Percentiles rank a stretch among this genome's conserved stretches.
phyloP scores from a whole-genome alignment of 1,140 invertebrate genomes.

The Andrena cerasifolii region DNA sequence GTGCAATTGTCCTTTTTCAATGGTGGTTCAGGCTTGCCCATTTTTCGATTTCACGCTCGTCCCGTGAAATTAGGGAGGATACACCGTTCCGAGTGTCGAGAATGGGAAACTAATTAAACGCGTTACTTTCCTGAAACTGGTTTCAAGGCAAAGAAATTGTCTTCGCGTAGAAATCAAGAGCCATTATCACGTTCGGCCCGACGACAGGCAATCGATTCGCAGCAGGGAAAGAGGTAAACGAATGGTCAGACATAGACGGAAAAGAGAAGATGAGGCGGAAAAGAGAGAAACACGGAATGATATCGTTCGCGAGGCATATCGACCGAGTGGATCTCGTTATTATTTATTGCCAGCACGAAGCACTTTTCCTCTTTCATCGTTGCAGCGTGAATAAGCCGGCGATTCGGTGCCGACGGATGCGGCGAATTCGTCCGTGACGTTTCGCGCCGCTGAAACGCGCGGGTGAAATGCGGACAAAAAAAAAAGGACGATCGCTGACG shows the following conservation, averaged over 20 bases:
- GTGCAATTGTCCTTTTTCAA: too few species aligned
- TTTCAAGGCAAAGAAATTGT: neutral
- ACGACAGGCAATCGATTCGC: conserved; percentile 1
- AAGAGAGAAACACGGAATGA: conserved; percentile 18
- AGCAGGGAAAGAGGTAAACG: neutral
- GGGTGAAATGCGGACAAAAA: conserved; percentile 29
- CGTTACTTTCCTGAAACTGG: too few species aligned
- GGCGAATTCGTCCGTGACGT: conserved; percentile 65
- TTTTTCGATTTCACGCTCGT: too few species aligned
- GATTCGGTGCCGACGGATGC: conserved; percentile 50
- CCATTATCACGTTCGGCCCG: neutral
- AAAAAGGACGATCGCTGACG: conserved; percentile 49
- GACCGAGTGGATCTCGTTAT: conserved; percentile 60
- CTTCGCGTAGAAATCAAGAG: neutral
- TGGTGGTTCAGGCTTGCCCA: too few species aligned
- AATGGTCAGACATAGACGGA: conserved; percentile 16
- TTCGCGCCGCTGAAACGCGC: conserved; percentile 48
- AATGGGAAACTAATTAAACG: too few species aligned
- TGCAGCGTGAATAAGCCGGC: conserved; percentile 59
- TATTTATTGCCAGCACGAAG: conserved; percentile 64
- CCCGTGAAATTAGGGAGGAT: too few species aligned
- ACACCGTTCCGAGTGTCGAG: too few species aligned
- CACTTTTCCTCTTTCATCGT: conserved; percentile 61
- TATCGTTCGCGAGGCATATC: conserved; percentile 52
- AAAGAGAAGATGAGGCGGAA: neutral